Conservation (phyloP, 2,797 vertebrate genomes). For the Gephyroberyx darwinii region DNA sequence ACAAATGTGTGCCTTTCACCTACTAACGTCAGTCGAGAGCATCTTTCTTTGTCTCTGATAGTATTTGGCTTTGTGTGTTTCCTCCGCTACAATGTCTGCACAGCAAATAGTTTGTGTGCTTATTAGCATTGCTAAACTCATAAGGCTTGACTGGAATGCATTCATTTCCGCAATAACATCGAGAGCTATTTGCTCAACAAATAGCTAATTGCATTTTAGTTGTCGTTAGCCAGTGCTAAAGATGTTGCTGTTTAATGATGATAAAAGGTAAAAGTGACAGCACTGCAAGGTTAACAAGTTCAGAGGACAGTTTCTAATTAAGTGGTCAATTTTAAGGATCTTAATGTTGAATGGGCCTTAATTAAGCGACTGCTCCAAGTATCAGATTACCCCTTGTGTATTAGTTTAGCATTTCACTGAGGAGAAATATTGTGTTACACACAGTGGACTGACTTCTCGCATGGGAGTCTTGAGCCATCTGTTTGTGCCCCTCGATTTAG, state of each 20-base stretch:
- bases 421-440: slow-evolving; percentile 47
- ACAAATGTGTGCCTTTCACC: slow-evolving; percentile 55
- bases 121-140: slow-evolving; percentile 24
- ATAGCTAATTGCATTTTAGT: slow-evolving; percentile 31
- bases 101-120: slow-evolving; percentile 24
- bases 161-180: slow-evolving; percentile 12
- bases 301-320: slow-evolving; percentile 50
- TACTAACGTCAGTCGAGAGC: slow-evolving; percentile 44
- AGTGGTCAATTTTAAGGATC: slow-evolving; percentile 42
- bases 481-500: slow-evolving; percentile 47
- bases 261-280: slow-evolving; percentile 29
- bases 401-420: slow-evolving; percentile 57
- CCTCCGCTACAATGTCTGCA: slow-evolving; percentile 21
- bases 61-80: slow-evolving; percentile 33
- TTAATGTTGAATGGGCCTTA: slow-evolving; percentile 52
- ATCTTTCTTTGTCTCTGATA: slow-evolving; percentile 27
- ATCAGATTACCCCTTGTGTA: slow-evolving; percentile 52
- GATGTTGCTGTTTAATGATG: slow-evolving; percentile 44
- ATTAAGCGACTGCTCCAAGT: slow-evolving; percentile 59
- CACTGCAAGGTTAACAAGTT: slow-evolving; percentile 48
- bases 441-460: slow-evolving; percentile 49
- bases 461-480: slow-evolving; percentile 62
- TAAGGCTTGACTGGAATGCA: slow-evolving; percentile 14
- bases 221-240: slow-evolving; percentile 36
- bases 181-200: slow-evolving; percentile 30